A percentile compares a stretch with the other conserved stretches of the same genome.
Evolutionary conservation across 2,888 invertebrate genomes (phyloP).

Genomic region (Mesorhabditis belari): DNA sequence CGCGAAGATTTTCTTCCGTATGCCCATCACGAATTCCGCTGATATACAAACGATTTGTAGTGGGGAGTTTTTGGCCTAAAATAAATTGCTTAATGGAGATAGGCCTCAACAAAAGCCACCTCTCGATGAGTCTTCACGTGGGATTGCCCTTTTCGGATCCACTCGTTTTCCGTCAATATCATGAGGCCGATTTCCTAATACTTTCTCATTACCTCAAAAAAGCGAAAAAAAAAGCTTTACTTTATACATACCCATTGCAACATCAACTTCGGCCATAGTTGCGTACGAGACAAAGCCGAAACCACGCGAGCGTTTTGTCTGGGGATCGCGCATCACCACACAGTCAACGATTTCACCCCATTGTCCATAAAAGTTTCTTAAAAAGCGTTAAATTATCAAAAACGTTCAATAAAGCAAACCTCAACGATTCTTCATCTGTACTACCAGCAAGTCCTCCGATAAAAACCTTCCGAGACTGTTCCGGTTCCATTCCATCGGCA

Average conservation of each 20-base stretch:
- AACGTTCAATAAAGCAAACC: conserved; percentile 7
- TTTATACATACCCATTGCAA: background rate
- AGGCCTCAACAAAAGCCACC: conserved; percentile 6
- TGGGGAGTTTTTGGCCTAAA: conserved; percentile 15
- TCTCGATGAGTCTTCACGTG: conserved; percentile 2
- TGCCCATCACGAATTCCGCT: conserved; percentile 46
- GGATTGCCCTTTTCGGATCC: conserved; percentile 87
- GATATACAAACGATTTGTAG: conserved; percentile 45
- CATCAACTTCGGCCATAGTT: conserved; percentile 52
- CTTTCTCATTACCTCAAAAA: conserved; percentile 74
- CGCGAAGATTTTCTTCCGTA: conserved; percentile 33
- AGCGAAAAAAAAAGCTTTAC: too few relatives aligned
- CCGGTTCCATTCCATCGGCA: too few relatives aligned
- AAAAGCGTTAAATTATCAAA: background rate
- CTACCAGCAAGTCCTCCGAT: conserved; percentile 30
- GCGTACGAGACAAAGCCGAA: conserved; percentile 94
- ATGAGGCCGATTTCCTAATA: too few relatives aligned
- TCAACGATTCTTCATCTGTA: conserved; percentile 33
- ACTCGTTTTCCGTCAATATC: conserved; percentile 86
- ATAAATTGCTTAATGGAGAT: conserved; percentile 35
- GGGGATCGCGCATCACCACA: conserved; percentile 91
- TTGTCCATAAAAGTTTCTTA: conserved; percentile 72
- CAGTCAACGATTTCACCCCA: conserved; percentile 92
- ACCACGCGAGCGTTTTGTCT: conserved; percentile 84
- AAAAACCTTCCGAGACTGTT: conserved; percentile 37